Evolutionary conservation across 1,140 invertebrate species (phyloP).

Genomic region (Batillaria attramentaria): DNA sequence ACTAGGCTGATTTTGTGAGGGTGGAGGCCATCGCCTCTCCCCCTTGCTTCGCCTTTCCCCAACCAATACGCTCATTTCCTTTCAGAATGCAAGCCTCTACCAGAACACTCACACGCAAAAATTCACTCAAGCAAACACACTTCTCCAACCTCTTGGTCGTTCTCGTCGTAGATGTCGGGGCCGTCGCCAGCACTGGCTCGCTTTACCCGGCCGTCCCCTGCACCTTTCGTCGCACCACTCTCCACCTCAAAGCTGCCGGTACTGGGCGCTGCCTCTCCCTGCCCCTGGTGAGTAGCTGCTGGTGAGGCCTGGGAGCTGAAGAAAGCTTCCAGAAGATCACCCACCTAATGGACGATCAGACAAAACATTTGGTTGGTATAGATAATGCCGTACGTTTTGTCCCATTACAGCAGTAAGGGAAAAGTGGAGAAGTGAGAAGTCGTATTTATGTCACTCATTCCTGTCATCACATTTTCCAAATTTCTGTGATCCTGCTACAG

Average conservation of each 20-base stretch:
- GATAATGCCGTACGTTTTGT: too few species aligned
- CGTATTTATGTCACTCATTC: too few species aligned
- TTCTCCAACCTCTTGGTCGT: constrained; percentile 59
- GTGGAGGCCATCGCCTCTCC: too few species aligned
- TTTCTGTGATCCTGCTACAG: too few species aligned
- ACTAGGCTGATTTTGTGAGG: too few species aligned
- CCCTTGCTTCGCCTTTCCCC: too few species aligned
- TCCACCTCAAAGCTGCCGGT: constrained; percentile 87
- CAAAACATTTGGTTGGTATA: too few species aligned
- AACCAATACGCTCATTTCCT: too few species aligned
- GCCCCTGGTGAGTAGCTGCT: constrained; percentile 33
- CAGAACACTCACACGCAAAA: neutral
- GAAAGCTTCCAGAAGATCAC: constrained; percentile 23
- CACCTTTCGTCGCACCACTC: constrained; percentile 79
- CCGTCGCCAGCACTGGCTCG: constrained; percentile 33
- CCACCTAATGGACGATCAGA: too few species aligned
- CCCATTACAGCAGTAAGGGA: too few species aligned
- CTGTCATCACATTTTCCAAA: too few species aligned
- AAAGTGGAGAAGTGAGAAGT: too few species aligned
- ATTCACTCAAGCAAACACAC: neutral
- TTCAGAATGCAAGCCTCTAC: neutral
- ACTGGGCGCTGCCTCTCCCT: constrained; percentile 33
- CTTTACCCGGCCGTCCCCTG: neutral
- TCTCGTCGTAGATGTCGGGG: constrained; percentile 59
- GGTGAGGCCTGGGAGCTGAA: neutral